Conservation (phyloP, 2,113 vertebrate species). For the Neoarius graeffei region DNA sequence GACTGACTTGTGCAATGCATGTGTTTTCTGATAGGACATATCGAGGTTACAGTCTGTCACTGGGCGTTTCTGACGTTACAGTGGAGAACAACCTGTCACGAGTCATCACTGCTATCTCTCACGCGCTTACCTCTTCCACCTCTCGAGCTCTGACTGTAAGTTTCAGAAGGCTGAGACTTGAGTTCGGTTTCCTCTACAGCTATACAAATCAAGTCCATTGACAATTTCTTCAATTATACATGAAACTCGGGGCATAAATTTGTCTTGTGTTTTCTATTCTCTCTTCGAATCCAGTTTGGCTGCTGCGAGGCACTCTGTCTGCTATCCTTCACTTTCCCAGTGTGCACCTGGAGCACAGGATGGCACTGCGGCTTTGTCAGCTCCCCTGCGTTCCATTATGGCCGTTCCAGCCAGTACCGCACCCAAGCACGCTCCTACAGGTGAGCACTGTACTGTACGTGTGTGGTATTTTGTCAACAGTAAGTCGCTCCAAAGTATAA, state of each 20-base stretch:
- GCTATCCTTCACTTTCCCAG: constrained; percentile 84
- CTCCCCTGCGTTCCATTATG: constrained; percentile 56
- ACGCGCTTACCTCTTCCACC: constrained; percentile 86
- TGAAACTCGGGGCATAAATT: background rate
- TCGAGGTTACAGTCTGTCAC: constrained; percentile 86
- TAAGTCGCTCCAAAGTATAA: background rate
- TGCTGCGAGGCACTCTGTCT: constrained; percentile 94
- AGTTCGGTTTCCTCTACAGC: background rate
- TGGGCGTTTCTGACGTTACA: constrained; percentile 82
- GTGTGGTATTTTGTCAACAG: background rate
- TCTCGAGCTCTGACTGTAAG: constrained; percentile 88
- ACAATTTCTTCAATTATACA: background rate
- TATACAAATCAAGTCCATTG: background rate
- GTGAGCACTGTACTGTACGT: constrained; percentile 31
- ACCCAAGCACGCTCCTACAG: constrained; percentile 61
- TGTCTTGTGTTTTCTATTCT: background rate
- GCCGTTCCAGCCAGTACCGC: constrained; percentile 56
- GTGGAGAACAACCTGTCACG: constrained; percentile 94
- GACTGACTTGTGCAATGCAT: constrained; percentile 4
- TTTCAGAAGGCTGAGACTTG: constrained; percentile 5
- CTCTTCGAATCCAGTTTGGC: constrained; percentile 78
- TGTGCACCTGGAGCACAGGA: constrained; percentile 88
- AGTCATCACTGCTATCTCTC: constrained; percentile 85
- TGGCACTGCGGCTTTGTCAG: constrained; percentile 92
- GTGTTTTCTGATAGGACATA: constrained; percentile 78